phyloP scores from a whole-genome alignment of 2,888 invertebrate genomes.

The Anaspis maculata region DNA sequence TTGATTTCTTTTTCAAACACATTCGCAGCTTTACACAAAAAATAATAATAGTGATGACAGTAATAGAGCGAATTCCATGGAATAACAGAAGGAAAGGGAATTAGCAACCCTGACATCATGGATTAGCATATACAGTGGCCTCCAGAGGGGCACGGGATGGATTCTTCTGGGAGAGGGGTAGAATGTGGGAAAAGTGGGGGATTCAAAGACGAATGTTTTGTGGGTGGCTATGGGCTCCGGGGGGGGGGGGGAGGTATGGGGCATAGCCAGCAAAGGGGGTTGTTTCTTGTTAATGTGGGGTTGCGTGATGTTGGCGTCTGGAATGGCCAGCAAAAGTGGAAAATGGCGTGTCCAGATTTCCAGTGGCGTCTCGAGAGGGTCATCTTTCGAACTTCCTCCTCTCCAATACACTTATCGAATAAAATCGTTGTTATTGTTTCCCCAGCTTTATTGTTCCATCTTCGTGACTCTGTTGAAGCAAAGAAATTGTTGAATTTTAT shows the following conservation, averaged over 20 bases:
- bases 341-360: constrained; percentile 38
- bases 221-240: constrained; percentile 14
- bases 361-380: constrained; percentile 27
- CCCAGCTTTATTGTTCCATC: too few relatives aligned
- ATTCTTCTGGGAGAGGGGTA: too few relatives aligned
- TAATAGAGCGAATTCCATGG: too few relatives aligned
- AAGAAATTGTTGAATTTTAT: too few relatives aligned
- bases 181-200: constrained; percentile 10
- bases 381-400: neutral
- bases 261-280: too few relatives aligned
- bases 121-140: constrained; percentile 15
- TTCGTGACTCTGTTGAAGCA: too few relatives aligned
- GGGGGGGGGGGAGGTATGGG: constrained; percentile 14
- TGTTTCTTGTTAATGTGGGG: constrained; percentile 27
- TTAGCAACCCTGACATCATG: constrained; percentile 20
- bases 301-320: constrained; percentile 36
- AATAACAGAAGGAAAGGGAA: constrained; percentile 12
- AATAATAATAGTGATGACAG: too few relatives aligned
- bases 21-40: too few relatives aligned
- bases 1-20: too few relatives aligned
- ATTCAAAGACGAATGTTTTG: constrained; percentile 6
- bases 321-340: constrained; percentile 37
- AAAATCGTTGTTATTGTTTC: too few relatives aligned
- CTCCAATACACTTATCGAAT: too few relatives aligned
- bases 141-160: too few relatives aligned